Evolutionary conservation across 2,888 invertebrate species (phyloP).

Genomic region (Sarcophaga carnaria): DNA sequence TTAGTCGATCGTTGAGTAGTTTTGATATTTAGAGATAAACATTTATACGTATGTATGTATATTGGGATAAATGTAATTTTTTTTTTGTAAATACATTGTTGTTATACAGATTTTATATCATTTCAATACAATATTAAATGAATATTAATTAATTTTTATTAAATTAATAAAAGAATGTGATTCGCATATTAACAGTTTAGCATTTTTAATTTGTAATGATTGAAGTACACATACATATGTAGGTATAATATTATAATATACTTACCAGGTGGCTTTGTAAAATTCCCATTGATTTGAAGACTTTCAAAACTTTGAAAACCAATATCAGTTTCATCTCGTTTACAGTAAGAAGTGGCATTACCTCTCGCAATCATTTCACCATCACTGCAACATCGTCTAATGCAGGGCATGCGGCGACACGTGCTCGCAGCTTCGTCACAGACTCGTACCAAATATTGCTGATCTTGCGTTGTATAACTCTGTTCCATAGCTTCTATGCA

Average conservation of each 20-base stretch:
- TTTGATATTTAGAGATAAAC: constrained; percentile 30
- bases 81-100: constrained; percentile 7
- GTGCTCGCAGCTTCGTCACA: constrained; percentile 72
- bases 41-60: neutral
- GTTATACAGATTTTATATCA: constrained; percentile 45
- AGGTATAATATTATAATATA: neutral
- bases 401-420: constrained; percentile 77
- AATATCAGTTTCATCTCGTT: constrained; percentile 72
- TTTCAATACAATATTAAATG: constrained; percentile 35
- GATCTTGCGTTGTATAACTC: constrained; percentile 38
- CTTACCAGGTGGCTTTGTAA: constrained; percentile 77
- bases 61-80: constrained; percentile 22
- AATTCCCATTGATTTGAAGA: constrained; percentile 75
- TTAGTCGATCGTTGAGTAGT: neutral
- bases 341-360: constrained; percentile 76
- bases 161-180: neutral
- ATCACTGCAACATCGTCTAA: constrained; percentile 78
- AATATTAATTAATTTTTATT: neutral
- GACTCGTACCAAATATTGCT: constrained; percentile 72
- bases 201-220: neutral
- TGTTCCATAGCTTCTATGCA: constrained; percentile 77
- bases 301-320: constrained; percentile 76
- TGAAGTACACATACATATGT: neutral
- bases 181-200: too few species aligned
- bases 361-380: constrained; percentile 76